Evolutionary conservation across 23 tunicate genomes (phyloP).

Genomic region (Diplosoma virens): DNA sequence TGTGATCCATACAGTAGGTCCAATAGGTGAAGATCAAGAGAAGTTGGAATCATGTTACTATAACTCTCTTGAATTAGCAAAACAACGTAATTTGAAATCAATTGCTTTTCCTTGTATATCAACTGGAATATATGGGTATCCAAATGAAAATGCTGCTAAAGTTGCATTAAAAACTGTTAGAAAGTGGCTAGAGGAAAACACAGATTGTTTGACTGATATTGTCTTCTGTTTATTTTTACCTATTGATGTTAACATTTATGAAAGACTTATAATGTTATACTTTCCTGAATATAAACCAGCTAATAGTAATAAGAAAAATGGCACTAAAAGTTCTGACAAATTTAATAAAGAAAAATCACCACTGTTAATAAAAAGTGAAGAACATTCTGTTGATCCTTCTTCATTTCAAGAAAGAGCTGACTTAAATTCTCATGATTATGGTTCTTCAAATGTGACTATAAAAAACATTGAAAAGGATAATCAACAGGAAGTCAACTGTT

Average conservation of each 20-base stretch:
- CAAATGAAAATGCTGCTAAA: constrained; percentile 75
- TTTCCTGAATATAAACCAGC: constrained; percentile 17
- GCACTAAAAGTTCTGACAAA: too few species aligned
- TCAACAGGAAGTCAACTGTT: too few species aligned
- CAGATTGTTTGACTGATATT: constrained; percentile 10
- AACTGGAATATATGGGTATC: constrained; percentile 94
- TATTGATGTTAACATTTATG: constrained; percentile 48
- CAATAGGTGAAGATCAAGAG: constrained; percentile 55
- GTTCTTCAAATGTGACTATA: too few species aligned
- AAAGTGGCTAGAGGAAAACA: constrained; percentile 53
- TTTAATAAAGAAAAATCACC: too few species aligned
- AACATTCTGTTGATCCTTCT: too few species aligned
- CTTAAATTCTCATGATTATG: too few species aligned
- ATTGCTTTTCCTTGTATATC: constrained; percentile 98
- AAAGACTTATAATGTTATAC: not conserved
- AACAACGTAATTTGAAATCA: constrained; percentile 36
- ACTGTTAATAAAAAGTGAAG: too few species aligned
- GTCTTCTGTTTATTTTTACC: constrained; percentile 80
- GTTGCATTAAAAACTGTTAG: constrained; percentile 62
- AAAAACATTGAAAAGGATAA: too few species aligned
- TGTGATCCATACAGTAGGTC: constrained; percentile 99
- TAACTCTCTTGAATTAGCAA: constrained; percentile 44
- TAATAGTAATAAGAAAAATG: too few species aligned
- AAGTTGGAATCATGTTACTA: constrained; percentile 45
- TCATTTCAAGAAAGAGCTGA: too few species aligned